Base-by-base conservation (phyloP, 2,113 vertebrate genomes). In the Planiliza haematocheilus region DNA sequence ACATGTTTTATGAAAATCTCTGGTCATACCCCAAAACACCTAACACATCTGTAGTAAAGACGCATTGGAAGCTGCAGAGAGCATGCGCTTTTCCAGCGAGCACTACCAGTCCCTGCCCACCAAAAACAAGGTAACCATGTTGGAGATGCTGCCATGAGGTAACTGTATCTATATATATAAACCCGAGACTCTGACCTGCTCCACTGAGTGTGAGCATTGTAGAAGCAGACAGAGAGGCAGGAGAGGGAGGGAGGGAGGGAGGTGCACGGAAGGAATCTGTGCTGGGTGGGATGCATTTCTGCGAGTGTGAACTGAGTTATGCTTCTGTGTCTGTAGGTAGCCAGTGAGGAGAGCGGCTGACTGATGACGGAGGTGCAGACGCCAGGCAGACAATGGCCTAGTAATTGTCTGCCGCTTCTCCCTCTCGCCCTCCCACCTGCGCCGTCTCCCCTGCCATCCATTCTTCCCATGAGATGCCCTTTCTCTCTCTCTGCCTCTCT, bases 351-450 rank as follows among this genome's bases (percentile, higher is more conserved):
- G 58, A 80, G 77, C 38, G 36, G 39, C 34, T 84, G 79, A 53
- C 38, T 74, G 83, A 82, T 91, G 90, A 93, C 85, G 82, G 73
- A 82, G 77, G 69, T 7, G 45, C 84, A 90, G 84, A 91, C 85
- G 53, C 85, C 89, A 88, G 91, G 86, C 91, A 93, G 88, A 92
- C 84, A 90, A 91, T 91, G 90, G 86, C 88, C 89, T 90, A 90
- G 70, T 91, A 93, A 92, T 82, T 74, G 74, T 84, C 88, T 79
- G 66, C 79, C 80, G 81, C 76, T 50, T 76, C 64, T 70, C 78
- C 55, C 56, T 75, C 76, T 74, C 69, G 2, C 45, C 50, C 70
- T 61, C 67, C 81, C 50, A 60, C 58, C 53, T 48, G 42, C 17
- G 10, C 46, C 8, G 12, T 41, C 65, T 82, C 70, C 59, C 18